Evolutionary conservation across 2,888 invertebrate genomes (phyloP).

Genomic region (Ormyrus rosae): DNA sequence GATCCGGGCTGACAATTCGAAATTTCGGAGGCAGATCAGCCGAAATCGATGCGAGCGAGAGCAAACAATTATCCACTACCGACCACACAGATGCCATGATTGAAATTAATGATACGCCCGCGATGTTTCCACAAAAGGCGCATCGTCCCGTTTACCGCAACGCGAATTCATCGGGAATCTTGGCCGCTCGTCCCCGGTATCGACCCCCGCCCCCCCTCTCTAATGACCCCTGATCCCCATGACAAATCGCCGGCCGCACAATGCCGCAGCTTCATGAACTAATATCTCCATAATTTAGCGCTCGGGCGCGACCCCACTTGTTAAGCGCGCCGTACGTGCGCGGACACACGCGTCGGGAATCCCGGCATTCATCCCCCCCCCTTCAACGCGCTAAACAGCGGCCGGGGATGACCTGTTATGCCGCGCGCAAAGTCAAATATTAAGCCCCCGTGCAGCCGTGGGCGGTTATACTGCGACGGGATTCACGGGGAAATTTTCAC

Average conservation of each 20-base stretch:
- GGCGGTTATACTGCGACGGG: slow-evolving; percentile 33
- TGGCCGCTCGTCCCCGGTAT: background rate
- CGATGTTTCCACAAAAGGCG: slow-evolving; percentile 44
- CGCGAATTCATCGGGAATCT: slow-evolving; percentile 41
- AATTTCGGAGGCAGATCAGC: background rate
- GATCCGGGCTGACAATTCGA: too few relatives aligned
- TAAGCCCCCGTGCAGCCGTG: slow-evolving; percentile 54
- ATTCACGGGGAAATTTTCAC: slow-evolving; percentile 53
- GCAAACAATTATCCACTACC: slow-evolving; percentile 21
- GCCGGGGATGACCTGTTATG: slow-evolving; percentile 55
- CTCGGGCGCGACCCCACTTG: slow-evolving; percentile 54
- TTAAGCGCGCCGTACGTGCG: slow-evolving; percentile 53
- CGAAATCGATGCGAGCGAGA: background rate
- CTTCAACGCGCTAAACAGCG: slow-evolving; percentile 29
- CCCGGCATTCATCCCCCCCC: background rate
- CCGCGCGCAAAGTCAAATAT: slow-evolving; percentile 58
- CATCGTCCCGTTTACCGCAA: slow-evolving; percentile 14
- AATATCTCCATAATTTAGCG: slow-evolving; percentile 70
- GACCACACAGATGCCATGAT: slow-evolving; percentile 42
- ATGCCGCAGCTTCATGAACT: slow-evolving; percentile 63
- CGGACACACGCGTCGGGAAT: slow-evolving; percentile 10
- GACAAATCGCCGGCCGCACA: slow-evolving; percentile 68
- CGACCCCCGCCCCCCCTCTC: background rate
- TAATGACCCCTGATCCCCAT: slow-evolving; percentile 61
- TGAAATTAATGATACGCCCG: slow-evolving; percentile 35